Base-by-base conservation (phyloP, 2,797 vertebrate genomes). In the Adrianichthys oophorus region DNA sequence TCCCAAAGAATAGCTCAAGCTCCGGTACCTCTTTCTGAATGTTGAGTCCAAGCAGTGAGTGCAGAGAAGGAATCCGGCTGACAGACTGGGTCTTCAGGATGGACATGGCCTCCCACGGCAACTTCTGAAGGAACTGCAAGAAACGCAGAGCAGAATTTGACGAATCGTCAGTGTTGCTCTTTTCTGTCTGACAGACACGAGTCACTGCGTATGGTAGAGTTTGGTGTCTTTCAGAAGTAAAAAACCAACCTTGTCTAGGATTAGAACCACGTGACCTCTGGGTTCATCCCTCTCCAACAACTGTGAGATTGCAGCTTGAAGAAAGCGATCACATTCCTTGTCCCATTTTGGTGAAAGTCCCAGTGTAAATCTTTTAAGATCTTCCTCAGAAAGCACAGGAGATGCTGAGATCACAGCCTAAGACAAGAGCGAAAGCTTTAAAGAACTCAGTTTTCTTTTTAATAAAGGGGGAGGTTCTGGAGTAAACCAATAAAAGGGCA, bases 91-190 rank as follows among this genome's bases (percentile, higher is more conserved):
- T 64, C 24, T 63, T 87, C 54, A 98, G 84, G 62, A 86, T 76
- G 3, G 88, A 83, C 16, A 94, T 93, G 84, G 89, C 96, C 82
- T 98, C 96, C 96, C 96, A 98, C 0, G 96, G 96, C 70, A 98
- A 88, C 85, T 93, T 95, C 78, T 98, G 96, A 41, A 98, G 90
- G 55, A 94, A 91, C 96, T 98, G 82, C 47, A 52, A 8, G 52
- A 4, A 15, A 63, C 8, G 49, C 3, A 47, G 41, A 13, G 23
- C 4, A 2, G 13, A 5, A 7, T 19, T n/a, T 14, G 12, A 44
- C n/a, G 7, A 10, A 10, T 8, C 7, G 3, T 32, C 29, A 8
- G 8, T 3, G 29, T 10, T 32, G 7, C 29, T 32, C 29, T 32
- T 32, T 32, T 10, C 29, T 2, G 8, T 32, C 29, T 32, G 29